Evolutionary conservation across 2,113 vertebrate genomes (phyloP), one percentile per base, ranked within the genome.

Genomic region (Guaruba guarouba): DNA sequence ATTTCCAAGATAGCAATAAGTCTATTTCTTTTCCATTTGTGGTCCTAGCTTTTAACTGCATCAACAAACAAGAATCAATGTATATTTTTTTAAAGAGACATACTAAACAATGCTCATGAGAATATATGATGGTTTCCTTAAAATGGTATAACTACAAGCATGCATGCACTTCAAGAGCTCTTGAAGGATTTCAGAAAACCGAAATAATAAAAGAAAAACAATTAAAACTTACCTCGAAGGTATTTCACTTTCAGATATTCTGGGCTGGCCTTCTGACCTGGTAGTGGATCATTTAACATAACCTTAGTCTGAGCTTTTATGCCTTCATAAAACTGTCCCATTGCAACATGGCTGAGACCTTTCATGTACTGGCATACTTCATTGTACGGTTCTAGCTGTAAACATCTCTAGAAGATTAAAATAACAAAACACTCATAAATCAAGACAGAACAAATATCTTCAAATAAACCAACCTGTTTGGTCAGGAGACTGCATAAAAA

Each of bases 301-400:
- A 99, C 99, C 97, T 99, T 99, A 15, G 99, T 99, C 81, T 99
- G 99, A 59, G 99, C 99, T 97, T 99, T 99, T 96, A 99, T 99
- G 62, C 99, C 99, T 97, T 99, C 99, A 57, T 99, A 99, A 96
- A 99, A 99, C 94, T 99, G 99, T 0, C 99, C 99, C 99, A 99
- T 99, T 28, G 99, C 99, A 87, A 99, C 99, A 13, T 99, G 99
- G 87, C 99, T 99, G 68, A 99, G 97, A 16, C 99, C 99, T 94
- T 99, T 99, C 99, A 99, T 99, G 92, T 99, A 99, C 97, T 99
- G 99, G 88, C 99, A 99, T 59, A 99, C 99, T 94, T 99, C 99
- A 10, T 99, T 99, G 75, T 99, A 99, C 0, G 99, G 99, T 88
- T 99, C 99, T 51, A 99, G 88, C 92, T 99, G 99, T 7, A 99